Base-by-base conservation (phyloP, 1,140 invertebrate species). In the Galendromus occidentalis region DNA sequence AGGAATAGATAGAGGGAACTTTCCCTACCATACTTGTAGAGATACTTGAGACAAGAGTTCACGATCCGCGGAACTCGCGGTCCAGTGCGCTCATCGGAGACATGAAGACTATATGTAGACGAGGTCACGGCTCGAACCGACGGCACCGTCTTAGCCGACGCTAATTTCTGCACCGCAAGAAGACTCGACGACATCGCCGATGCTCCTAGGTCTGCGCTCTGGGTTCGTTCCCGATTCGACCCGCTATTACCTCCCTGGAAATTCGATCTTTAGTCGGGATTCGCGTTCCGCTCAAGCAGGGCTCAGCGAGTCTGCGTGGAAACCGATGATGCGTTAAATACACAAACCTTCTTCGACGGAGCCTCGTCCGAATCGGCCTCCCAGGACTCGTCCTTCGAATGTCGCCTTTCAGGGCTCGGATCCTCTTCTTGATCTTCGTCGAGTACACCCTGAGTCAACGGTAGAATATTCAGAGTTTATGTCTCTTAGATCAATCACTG, bases 71-170 rank as follows among this genome's bases (percentile, higher is more conserved):
- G 51, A 2, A 59, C 51, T 14, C 51, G 51, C 14, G 51, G 51
- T 18, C 51, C 51, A 17, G 51, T 59, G 51, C 51, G 51, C 9
- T 59, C 51, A 59, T 59, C 51, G 22, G 51, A 59, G 14, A 59
- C 17, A 25, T 59, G 25, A 2, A 59, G 51, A 2, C 25, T 29
- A 9, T 59, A 59, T 17, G 51, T 59, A 1, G 51, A 59, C 2
- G 51, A 59, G 14, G 51, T 59, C 17, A 25, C 51, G 25, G 51
- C 20, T 25, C 14, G 51, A 59, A 59, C 25, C 22, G 51, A 59
- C 17, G 25, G 51, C 25, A 39, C 4, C 4, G 33, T 39, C 33
- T 39, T 59, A 17, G 22, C 14, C 22, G 14, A 59, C 12, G 51
- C 12, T 59, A 59, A 22, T 22, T 29, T 29, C 25, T 33, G 25